Evolutionary conservation across 2,113 vertebrate genomes (phyloP), one percentile per base, ranked within the genome.

Genomic region (Apistogramma diplotaenia): DNA sequence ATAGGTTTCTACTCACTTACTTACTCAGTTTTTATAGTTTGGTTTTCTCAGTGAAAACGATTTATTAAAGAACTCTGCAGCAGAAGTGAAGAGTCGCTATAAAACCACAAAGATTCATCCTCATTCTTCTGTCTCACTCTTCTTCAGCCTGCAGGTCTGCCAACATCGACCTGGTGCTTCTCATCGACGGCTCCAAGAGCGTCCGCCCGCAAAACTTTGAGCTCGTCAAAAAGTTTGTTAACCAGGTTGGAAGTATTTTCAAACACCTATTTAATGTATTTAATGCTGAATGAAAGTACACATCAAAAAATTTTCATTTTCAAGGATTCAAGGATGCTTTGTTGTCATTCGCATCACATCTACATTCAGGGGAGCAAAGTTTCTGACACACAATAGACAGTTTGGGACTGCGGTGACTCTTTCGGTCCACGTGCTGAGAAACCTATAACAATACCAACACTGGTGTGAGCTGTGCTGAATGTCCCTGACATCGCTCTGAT

Each of bases 201-300:
- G 97, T 99, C 23, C 96, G 98, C 1, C 97, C 98, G 0, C 97
- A 99, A 33, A 99, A 99, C 89, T 99, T 99, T 1, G 96, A 99
- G 93, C 95, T 99, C 71, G 96, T 99, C 85, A 99, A 99, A 91
- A 95, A 98, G 94, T 99, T 99, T 86, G 98, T 99, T 54, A 99
- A 97, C 79, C 96, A 97, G 89, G 93, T 94, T 49, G 4, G 74
- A 1, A 46, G 0, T 25, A 5, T 58, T 54, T 77, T 51, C 21
- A 53, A 35, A 21, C 2, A 61, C 16, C n/a, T n/a, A n/a, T n/a
- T n/a, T n/a, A n/a, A 6, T 3, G 19, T 19, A 1, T 29, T 67
- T 67, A 46, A 21, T 25, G 7, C 7, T 12, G 40, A 62, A 2
- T 40, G 23, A 13, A 23, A 46, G 37, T 1, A n/a, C n/a, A n/a